A percentile compares a stretch with the other conserved stretches of the same genome.
Conservation (phyloP, 2,888 invertebrate species). For the Metalampra italica region DNA sequence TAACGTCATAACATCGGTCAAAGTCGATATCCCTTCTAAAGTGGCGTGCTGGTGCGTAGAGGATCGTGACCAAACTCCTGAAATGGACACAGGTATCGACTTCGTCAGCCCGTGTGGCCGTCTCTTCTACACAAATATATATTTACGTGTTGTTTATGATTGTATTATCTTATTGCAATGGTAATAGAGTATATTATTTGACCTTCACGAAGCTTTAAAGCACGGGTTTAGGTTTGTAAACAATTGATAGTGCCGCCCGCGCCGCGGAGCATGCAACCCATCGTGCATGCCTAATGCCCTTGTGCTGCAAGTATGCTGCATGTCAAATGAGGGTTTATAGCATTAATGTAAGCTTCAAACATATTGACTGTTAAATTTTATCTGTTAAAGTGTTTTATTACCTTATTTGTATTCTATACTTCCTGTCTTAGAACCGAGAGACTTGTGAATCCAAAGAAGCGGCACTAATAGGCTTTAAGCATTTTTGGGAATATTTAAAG, state of each 20-base stretch:
- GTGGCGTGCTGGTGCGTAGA: conserved; percentile 53
- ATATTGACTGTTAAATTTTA: conserved; percentile 50
- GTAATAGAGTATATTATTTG: conserved; percentile 45
- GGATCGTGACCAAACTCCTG: conserved; percentile 70
- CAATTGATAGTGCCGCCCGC: conserved; percentile 65
- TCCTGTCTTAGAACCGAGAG: conserved; percentile 35
- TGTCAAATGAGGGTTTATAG: conserved; percentile 57
- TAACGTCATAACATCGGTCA: conserved; percentile 72
- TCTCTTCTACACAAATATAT: conserved; percentile 14
- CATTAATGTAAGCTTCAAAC: conserved; percentile 43
- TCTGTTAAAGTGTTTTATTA: conserved; percentile 50
- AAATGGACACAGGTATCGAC: conserved; percentile 56
- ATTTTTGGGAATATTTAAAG: neutral
- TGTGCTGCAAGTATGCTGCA: conserved; percentile 54
- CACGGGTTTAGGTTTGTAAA: conserved; percentile 55
- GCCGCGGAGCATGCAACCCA: conserved; percentile 47
- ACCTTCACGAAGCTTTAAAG: conserved; percentile 35
- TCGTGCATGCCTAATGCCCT: conserved; percentile 63
- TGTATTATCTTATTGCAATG: conserved; percentile 31
- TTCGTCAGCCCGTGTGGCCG: conserved; percentile 49
- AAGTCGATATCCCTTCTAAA: conserved; percentile 63
- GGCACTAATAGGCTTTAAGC: neutral
- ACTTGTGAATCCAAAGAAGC: conserved; percentile 14
- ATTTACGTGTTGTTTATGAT: conserved; percentile 1
- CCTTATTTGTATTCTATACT: conserved; percentile 63